phyloP scores from a whole-genome alignment of 2,888 invertebrate genomes.

The Kryphioiulus occultus region DNA sequence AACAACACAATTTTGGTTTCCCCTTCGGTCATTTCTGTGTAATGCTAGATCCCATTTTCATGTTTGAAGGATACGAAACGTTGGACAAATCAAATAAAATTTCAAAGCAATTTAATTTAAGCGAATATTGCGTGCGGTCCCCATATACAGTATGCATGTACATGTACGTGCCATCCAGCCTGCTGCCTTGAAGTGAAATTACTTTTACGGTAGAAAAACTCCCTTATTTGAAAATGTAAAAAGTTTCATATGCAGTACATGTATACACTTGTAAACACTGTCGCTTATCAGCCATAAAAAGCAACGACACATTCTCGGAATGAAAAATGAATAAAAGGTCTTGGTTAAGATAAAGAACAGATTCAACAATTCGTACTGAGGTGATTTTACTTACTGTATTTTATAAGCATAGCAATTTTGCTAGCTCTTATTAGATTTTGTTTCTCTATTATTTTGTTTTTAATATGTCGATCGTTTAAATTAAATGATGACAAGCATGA shows the following conservation, averaged over 20 bases:
- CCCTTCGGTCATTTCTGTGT: background rate
- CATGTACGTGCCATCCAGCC: background rate
- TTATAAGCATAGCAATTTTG: too few relatives aligned
- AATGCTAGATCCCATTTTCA: background rate
- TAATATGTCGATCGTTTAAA: too few relatives aligned
- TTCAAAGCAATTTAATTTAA: background rate
- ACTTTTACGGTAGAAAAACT: constrained; percentile 1
- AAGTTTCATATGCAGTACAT: background rate
- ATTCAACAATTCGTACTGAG: too few relatives aligned
- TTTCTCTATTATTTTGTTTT: too few relatives aligned
- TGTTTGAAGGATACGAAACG: background rate
- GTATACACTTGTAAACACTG: too few relatives aligned
- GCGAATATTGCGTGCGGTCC: too few relatives aligned
- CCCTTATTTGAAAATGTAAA: background rate
- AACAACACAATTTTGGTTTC: background rate
- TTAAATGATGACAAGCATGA: too few relatives aligned
- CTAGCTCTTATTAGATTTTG: too few relatives aligned
- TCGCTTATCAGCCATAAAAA: background rate
- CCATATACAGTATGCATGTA: background rate
- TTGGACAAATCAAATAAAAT: background rate
- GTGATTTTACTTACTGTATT: too few relatives aligned
- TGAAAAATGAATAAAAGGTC: background rate
- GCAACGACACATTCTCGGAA: background rate
- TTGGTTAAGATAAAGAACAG: background rate
- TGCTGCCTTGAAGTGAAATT: background rate